phyloP scores from a whole-genome alignment of 1,140 invertebrate species.

The Diabrotica virgifera region DNA sequence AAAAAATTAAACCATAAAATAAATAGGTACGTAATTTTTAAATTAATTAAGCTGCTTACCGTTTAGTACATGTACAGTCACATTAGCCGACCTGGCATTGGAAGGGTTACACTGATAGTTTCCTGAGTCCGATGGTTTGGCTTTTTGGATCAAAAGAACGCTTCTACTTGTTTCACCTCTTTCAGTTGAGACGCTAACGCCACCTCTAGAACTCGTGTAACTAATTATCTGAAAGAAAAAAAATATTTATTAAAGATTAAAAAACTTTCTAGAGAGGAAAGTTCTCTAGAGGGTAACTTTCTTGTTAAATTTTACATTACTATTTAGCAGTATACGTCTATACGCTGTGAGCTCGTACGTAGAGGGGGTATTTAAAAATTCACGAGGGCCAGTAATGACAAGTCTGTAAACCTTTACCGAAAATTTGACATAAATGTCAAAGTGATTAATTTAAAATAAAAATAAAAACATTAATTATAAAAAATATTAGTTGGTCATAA shows the following conservation, averaged over 20 bases:
- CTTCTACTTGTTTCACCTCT: conserved; percentile 81
- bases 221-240: conserved; percentile 62
- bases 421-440: too few species aligned
- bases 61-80: conserved; percentile 86
- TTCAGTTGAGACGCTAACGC: conserved; percentile 77
- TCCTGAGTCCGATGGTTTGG: conserved; percentile 72
- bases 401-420: too few species aligned
- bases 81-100: conserved; percentile 81
- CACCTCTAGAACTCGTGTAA: conserved; percentile 70
- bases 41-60: conserved; percentile 60
- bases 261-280: too few species aligned
- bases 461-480: too few species aligned
- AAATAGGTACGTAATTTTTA: neutral
- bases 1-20: neutral
- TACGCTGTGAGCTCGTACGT: too few species aligned
- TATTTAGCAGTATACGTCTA: too few species aligned
- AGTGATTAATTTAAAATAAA: too few species aligned
- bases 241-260: neutral
- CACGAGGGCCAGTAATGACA: too few species aligned
- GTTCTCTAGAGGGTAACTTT: too few species aligned
- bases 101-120: conserved; percentile 83
- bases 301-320: too few species aligned
- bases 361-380: too few species aligned
- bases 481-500: too few species aligned
- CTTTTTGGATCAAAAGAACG: conserved; percentile 77